Conservation (phyloP, 2,113 vertebrate genomes). For the Spea multiplicata region DNA sequence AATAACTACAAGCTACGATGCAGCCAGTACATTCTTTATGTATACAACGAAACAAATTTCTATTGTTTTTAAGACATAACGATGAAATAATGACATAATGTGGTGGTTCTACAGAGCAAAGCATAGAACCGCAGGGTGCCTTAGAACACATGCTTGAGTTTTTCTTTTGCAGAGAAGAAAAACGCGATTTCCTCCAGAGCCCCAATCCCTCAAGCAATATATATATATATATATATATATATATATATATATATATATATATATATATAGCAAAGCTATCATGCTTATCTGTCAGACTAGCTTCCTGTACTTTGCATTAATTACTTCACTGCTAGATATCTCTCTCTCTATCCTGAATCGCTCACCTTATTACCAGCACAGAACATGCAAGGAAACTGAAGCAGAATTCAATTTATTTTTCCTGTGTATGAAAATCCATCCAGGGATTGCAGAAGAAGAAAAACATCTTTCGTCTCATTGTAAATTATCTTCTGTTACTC, state of each 20-base stretch:
- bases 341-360: neutral
- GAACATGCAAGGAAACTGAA: slow-evolving; percentile 3
- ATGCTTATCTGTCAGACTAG: slow-evolving; percentile 46
- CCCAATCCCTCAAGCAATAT: slow-evolving; percentile 47
- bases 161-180: slow-evolving; percentile 2
- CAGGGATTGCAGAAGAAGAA: slow-evolving; percentile 21
- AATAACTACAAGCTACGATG: no score
- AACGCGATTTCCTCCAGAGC: slow-evolving; percentile 38
- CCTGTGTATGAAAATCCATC: neutral
- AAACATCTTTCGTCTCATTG: slow-evolving; percentile 5
- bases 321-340: slow-evolving; percentile 49
- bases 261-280: slow-evolving; percentile 50
- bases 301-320: slow-evolving; percentile 58
- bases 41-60: no score
- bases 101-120: neutral
- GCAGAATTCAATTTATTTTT: neutral
- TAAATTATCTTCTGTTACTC: neutral
- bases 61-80: neutral
- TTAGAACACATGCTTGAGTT: slow-evolving; percentile 36
- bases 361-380: slow-evolving; percentile 25
- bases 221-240: slow-evolving; percentile 51
- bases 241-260: slow-evolving; percentile 48
- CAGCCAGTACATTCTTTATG: no score
- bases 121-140: neutral
- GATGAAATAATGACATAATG: neutral